phyloP scores from a whole-genome alignment of 2,113 vertebrate species.

The Corythoichthys intestinalis region DNA sequence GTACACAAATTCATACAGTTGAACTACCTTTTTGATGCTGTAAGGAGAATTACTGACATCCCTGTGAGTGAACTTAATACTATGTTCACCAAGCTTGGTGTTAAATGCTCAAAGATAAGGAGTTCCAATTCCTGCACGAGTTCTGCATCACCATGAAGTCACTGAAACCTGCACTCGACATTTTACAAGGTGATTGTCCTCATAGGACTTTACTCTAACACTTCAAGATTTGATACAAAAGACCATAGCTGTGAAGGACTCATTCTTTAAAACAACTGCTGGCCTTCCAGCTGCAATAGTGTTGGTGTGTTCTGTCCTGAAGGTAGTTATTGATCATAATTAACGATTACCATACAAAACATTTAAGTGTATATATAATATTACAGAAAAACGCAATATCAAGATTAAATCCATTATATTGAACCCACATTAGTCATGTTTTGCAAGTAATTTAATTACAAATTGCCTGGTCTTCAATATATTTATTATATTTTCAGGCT shows the following conservation, averaged over 20 bases:
- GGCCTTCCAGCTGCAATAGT: not conserved
- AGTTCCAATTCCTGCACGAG: no score
- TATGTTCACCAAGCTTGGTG: not conserved
- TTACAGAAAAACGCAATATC: not conserved
- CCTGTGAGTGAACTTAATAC: not conserved
- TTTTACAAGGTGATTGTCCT: not conserved
- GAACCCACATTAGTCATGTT: not conserved
- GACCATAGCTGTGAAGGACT: not conserved
- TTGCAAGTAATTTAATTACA: not conserved
- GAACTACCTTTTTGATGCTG: not conserved
- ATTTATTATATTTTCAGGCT: not conserved
- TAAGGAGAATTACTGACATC: not conserved
- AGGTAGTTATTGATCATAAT: not conserved
- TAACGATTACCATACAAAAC: not conserved
- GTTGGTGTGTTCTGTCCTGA: not conserved
- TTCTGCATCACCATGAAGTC: no score
- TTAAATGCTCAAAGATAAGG: not conserved
- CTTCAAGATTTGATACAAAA: not conserved
- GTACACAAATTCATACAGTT: not conserved
- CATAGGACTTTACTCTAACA: not conserved
- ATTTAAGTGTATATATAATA: not conserved
- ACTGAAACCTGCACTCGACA: not conserved
- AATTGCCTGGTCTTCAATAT: not conserved
- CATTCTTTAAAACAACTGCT: not conserved
- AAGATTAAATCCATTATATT: not conserved